Conservation (phyloP, 2,797 vertebrate species). For the Pangasius mekongensis region DNA sequence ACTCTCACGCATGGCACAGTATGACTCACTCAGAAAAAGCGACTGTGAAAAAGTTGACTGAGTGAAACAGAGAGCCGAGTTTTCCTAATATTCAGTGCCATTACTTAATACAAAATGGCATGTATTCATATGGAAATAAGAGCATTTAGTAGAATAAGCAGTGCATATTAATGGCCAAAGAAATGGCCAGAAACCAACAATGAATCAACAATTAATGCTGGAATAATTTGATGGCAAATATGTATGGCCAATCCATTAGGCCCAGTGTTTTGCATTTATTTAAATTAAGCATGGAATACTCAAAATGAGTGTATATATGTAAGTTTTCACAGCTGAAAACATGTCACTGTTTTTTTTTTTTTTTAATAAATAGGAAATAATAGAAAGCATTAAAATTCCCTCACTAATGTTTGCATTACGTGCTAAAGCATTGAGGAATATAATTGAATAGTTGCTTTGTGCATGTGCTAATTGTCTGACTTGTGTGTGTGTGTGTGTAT, state of each 20-base stretch:
- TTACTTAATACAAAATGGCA: conserved; percentile 6
- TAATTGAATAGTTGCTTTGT: conserved; percentile 53
- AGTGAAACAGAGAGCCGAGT: conserved; percentile 42
- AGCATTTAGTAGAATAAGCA: conserved; percentile 29
- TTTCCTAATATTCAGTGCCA: conserved; percentile 34
- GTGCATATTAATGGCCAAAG: conserved; percentile 33
- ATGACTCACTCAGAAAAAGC: conserved; percentile 51
- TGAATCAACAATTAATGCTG: conserved; percentile 19
- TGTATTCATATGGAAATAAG: conserved; percentile 54
- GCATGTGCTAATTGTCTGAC: conserved; percentile 45
- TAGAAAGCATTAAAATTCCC: conserved; percentile 53
- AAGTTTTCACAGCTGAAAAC: background rate
- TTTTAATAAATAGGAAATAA: conserved; percentile 20
- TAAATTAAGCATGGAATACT: conserved; percentile 40
- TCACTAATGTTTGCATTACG: conserved; percentile 58
- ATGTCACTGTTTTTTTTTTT: background rate
- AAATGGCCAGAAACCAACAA: conserved; percentile 29
- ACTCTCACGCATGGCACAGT: conserved; percentile 31
- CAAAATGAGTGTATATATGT: conserved; percentile 28
- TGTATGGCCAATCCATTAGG: conserved; percentile 44
- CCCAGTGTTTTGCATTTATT: conserved; percentile 16
- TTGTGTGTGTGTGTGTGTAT: conserved; percentile 27
- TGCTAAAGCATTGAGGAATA: conserved; percentile 52
- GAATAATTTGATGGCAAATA: conserved; percentile 43
- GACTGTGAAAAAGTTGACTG: conserved; percentile 32